phyloP scores from a whole-genome alignment of 2,888 invertebrate species.

The Nymphalis polychloros region DNA sequence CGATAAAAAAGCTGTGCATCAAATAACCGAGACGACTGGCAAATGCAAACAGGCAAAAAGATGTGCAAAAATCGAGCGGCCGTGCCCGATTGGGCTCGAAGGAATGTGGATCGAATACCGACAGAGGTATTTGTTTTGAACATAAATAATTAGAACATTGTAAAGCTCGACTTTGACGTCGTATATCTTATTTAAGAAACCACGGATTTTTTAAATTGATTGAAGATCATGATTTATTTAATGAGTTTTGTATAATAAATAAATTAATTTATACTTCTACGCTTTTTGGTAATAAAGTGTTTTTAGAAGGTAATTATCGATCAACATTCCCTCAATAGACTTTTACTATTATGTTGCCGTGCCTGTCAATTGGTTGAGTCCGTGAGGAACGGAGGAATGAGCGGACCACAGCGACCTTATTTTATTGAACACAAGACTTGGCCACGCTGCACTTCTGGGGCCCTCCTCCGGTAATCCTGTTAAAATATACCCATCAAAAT shows the following conservation, averaged over 20 bases:
- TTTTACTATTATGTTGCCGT: slow-evolving; percentile 53
- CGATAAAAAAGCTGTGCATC: slow-evolving; percentile 62
- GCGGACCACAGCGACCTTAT: slow-evolving; percentile 94
- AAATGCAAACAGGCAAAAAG: slow-evolving; percentile 70
- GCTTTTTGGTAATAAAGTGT: background rate
- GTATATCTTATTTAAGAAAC: slow-evolving; percentile 17
- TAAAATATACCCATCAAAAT: slow-evolving; percentile 43
- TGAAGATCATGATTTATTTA: background rate
- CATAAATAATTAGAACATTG: slow-evolving; percentile 42
- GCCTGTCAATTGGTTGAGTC: slow-evolving; percentile 91
- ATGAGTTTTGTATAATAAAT: background rate
- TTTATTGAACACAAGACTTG: slow-evolving; percentile 91
- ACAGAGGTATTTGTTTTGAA: slow-evolving; percentile 46
- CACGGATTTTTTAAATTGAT: background rate
- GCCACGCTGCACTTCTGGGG: slow-evolving; percentile 83
- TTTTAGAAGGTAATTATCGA: slow-evolving; percentile 40
- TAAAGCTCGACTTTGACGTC: slow-evolving; percentile 33
- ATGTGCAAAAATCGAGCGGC: slow-evolving; percentile 68
- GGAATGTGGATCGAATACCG: slow-evolving; percentile 71
- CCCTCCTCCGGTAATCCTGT: slow-evolving; percentile 78
- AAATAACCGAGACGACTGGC: slow-evolving; percentile 54
- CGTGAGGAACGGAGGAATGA: slow-evolving; percentile 87
- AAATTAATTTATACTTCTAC: background rate
- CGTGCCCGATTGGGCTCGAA: slow-evolving; percentile 58
- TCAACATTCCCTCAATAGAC: slow-evolving; percentile 58